Percentiles rank a stretch among this genome's conserved stretches.
Conservation (phyloP, 2,797 vertebrate species). For the Myotis daubentonii region DNA sequence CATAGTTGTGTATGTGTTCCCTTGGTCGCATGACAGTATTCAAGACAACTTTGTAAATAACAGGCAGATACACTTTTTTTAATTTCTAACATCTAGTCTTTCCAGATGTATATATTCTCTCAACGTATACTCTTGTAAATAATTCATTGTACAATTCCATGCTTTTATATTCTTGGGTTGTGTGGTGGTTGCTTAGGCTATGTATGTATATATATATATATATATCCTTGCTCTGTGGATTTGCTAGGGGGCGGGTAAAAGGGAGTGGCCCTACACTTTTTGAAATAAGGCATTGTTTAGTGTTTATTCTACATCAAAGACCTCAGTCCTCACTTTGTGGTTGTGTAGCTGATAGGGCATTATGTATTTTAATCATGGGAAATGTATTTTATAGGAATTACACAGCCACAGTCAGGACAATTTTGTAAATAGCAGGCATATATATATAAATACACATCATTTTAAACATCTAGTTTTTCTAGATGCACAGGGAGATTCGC, state of each 20-base stretch:
- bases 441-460: neutral
- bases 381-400: neutral
- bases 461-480: neutral
- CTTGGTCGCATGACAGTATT: conserved; percentile 77
- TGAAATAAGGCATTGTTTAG: neutral
- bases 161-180: neutral
- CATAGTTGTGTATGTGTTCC: conserved; percentile 68
- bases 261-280: neutral
- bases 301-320: neutral
- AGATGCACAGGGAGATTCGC: neutral
- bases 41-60: conserved; percentile 79
- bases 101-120: conserved; percentile 57
- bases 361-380: neutral
- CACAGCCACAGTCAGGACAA: conserved; percentile 38
- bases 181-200: neutral
- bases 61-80: neutral
- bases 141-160: conserved; percentile 5
- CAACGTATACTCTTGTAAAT: conserved; percentile 72
- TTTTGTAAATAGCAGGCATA: conserved; percentile 4
- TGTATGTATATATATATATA: no score
- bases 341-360: neutral
- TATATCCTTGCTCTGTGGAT: neutral
- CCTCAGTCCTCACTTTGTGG: neutral
- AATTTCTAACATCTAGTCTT: conserved; percentile 53
- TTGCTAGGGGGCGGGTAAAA: neutral